Evolutionary conservation across 2,113 vertebrate species (phyloP), one percentile per base, ranked within the genome.

Genomic region (Edolisoma coerulescens): DNA sequence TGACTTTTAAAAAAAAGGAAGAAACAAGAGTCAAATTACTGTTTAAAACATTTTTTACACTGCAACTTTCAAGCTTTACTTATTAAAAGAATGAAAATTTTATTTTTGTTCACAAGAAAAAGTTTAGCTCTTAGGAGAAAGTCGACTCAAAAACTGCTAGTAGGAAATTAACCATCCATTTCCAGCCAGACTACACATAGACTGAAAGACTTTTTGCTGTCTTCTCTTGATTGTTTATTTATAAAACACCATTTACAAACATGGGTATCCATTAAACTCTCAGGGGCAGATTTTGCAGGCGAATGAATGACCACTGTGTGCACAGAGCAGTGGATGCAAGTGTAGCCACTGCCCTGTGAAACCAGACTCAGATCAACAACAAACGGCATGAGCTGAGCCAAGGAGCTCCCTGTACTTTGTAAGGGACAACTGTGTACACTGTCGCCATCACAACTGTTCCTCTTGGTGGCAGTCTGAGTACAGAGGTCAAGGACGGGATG

Each of bases 401-500:
- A 94, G 85, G 44, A 78, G 79, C 71, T 64, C 22, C 1, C 3
- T 57, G 93, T 71, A 56, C 85, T 77, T 88, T 67, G 75, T 67
- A n/a, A 93, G 79, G 67, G 59, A 70, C 78, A 52, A 4, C 54
- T 73, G 21, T 9, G 73, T 30, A 60, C 52, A 21, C 73, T 91
- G 81, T 61, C 80, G 33, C 83, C 84, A 81, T 71, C 92, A 87
- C 90, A 90, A 28, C 90, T 64, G 56, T 8, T 93, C 95, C 90
- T 84, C 88, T 89, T 86, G 73, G 90, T 86, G 90, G 88, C 79
- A 96, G 54, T 52, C 85, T 86, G 69, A 89, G 83, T 78, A 94
- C 92, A 92, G 80, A 96, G 92, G 93, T 89, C 94, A 95, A 96
- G 95, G 93, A 84, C 88, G 95, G 85, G 75, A 71, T 1, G 8